Evolutionary conservation across 92 coral and sea anemone species (phyloP).

Genomic region (Zoanthus sansibaricus): DNA sequence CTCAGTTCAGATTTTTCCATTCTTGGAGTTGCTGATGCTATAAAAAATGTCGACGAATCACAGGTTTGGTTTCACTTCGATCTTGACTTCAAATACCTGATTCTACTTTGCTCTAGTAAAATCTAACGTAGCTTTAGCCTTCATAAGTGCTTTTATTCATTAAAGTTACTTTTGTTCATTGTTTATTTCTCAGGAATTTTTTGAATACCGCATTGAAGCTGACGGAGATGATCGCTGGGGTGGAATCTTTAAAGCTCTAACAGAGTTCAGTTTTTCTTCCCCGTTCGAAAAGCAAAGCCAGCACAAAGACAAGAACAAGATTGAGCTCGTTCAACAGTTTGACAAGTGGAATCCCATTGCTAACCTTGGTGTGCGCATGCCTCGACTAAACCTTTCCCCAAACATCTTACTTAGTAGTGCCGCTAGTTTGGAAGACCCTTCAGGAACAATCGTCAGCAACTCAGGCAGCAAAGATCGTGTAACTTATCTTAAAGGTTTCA

Average conservation of each 20-base stretch:
- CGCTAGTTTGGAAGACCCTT: slow-evolving; percentile 37
- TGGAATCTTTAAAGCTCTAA: slow-evolving; percentile 67
- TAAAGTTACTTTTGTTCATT: too few relatives aligned
- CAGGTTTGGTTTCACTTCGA: slow-evolving; percentile 40
- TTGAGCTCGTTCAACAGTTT: slow-evolving; percentile 50
- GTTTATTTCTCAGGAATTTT: slow-evolving; percentile 57
- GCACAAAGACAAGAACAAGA: not conserved
- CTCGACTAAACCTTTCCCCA: slow-evolving; percentile 59
- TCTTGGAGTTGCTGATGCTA: slow-evolving; percentile 57
- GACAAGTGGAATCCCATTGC: slow-evolving; percentile 30
- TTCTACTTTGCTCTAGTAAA: too few relatives aligned
- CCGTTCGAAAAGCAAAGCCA: slow-evolving; percentile 43
- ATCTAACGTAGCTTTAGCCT: too few relatives aligned
- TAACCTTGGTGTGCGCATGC: slow-evolving; percentile 64
- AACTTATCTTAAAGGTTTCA: slow-evolving; percentile 37
- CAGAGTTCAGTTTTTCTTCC: slow-evolving; percentile 51
- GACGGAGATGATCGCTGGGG: slow-evolving; percentile 62
- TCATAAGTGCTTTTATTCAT: too few relatives aligned
- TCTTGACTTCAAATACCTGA: too few relatives aligned
- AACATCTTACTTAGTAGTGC: slow-evolving; percentile 49
- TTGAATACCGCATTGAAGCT: slow-evolving; percentile 74
- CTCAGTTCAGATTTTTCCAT: slow-evolving; percentile 60
- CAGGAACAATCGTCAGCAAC: slow-evolving; percentile 61
- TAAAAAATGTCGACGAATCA: slow-evolving; percentile 58
- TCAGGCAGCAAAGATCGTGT: slow-evolving; percentile 28